Percentiles rank a stretch among this genome's conserved stretches.
Conservation (phyloP, 2,888 invertebrate genomes). For the Resseliella maxima region DNA sequence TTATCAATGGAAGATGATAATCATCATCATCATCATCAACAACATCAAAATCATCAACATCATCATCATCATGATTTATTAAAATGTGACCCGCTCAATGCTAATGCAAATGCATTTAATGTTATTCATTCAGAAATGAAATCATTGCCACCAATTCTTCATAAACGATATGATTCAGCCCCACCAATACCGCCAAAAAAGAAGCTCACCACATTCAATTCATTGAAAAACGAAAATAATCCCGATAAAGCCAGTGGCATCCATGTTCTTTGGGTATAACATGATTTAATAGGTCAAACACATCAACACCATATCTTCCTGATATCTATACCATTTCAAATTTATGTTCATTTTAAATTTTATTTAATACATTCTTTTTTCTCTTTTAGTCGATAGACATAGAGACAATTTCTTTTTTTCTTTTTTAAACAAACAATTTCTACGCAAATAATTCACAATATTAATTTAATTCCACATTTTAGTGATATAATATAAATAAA, state of each 20-base stretch:
- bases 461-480: neutral
- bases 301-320: neutral
- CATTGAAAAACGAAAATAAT: slow-evolving; percentile 55
- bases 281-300: neutral
- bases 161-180: slow-evolving; percentile 59
- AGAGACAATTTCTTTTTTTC: too few relatives aligned
- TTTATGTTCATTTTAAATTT: neutral
- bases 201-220: slow-evolving; percentile 55
- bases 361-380: neutral
- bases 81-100: neutral
- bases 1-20: slow-evolving; percentile 46
- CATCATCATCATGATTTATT: neutral
- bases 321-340: neutral
- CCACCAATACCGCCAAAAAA: slow-evolving; percentile 59
- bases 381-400: neutral
- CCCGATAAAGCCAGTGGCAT: slow-evolving; percentile 58
- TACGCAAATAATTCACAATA: neutral
- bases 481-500: neutral
- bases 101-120: neutral
- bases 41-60: neutral
- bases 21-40: neutral
- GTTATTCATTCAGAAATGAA: neutral
- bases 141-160: slow-evolving; percentile 19
- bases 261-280: slow-evolving; percentile 60
- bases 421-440: too few relatives aligned